phyloP scores from a whole-genome alignment of 2,797 vertebrate genomes.

The Falco columbarius region DNA sequence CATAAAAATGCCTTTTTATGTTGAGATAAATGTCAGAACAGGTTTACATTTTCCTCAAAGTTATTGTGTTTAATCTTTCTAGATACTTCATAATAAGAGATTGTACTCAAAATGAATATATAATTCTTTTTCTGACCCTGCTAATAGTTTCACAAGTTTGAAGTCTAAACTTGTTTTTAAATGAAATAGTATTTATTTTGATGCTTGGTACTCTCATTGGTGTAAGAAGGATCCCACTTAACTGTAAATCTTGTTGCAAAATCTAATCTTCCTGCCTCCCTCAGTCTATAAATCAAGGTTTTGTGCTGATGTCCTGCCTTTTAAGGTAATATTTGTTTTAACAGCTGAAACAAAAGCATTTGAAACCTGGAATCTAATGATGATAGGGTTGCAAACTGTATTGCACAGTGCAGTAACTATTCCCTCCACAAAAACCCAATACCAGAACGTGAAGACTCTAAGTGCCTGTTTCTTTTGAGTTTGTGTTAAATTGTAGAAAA shows the following conservation, averaged over 20 bases:
- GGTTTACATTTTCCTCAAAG: slow-evolving; percentile 7
- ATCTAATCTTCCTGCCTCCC: not conserved
- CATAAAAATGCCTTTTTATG: not conserved
- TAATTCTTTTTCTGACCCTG: not conserved
- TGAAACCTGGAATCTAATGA: not conserved
- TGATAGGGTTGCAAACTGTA: not conserved
- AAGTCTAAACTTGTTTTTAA: not conserved
- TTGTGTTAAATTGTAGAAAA: not conserved
- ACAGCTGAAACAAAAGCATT: not conserved
- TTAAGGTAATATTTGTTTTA: not conserved
- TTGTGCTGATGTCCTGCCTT: not conserved
- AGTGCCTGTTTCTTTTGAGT: not conserved
- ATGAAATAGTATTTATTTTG: not conserved
- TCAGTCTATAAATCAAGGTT: not conserved
- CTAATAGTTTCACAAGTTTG: not conserved
- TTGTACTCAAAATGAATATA: not conserved
- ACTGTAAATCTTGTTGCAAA: not conserved
- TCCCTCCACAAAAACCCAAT: not conserved
- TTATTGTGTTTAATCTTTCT: slow-evolving; percentile 4
- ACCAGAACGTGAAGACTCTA: not conserved
- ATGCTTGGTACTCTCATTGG: not conserved
- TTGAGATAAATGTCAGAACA: not conserved
- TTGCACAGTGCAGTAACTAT: not conserved
- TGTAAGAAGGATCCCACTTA: not conserved
- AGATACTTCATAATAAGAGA: not conserved